Percentiles rank a stretch among this genome's conserved stretches.
Conservation (phyloP, 2,888 invertebrate species). For the Ophion ventricosus region DNA sequence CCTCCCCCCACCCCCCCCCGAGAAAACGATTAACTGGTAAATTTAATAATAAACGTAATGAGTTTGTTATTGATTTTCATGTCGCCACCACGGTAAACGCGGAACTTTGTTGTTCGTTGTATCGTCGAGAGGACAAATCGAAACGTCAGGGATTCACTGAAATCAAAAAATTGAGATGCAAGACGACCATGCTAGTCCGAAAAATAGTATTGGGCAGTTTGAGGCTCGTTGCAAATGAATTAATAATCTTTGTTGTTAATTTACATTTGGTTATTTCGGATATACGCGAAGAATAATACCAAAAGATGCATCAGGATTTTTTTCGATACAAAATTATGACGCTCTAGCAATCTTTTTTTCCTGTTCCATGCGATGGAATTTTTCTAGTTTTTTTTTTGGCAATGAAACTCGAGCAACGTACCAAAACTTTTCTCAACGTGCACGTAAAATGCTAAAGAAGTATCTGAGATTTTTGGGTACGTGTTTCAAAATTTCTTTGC, state of each 20-base stretch:
- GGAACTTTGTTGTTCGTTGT: conserved; percentile 71
- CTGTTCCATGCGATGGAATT: background rate
- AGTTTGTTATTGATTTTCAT: conserved; percentile 77
- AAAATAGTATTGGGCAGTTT: conserved; percentile 14
- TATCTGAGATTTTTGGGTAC: background rate
- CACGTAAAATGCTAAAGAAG: background rate
- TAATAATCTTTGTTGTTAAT: background rate
- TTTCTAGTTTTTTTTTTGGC: no score
- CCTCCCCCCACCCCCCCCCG: background rate
- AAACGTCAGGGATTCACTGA: conserved; percentile 8
- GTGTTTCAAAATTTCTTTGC: background rate
- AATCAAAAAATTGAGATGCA: background rate
- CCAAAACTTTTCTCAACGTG: background rate
- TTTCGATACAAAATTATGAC: background rate
- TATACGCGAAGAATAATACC: background rate
- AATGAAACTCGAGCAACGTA: background rate
- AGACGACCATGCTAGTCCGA: conserved; percentile 25
- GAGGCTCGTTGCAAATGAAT: background rate
- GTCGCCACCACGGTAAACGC: conserved; percentile 69
- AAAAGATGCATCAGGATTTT: background rate
- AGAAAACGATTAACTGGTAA: conserved; percentile 71
- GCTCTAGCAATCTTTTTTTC: background rate
- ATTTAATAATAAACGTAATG: conserved; percentile 72
- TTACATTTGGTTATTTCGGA: background rate
- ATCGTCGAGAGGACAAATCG: conserved; percentile 67